Conservation (phyloP, 2,888 invertebrate species). For the Pinctada fucata region DNA sequence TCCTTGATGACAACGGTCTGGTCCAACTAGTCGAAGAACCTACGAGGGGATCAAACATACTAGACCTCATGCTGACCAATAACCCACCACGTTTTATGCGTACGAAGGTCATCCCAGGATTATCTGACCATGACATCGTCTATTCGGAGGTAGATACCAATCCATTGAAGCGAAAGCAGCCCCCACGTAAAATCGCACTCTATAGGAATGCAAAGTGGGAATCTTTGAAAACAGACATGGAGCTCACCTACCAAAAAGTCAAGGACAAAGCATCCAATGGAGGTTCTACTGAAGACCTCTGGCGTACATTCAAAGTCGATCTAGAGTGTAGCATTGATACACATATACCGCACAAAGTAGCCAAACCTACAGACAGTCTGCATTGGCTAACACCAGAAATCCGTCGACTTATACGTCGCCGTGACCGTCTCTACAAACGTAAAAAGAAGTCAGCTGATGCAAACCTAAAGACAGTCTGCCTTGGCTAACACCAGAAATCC, state of each 20-base stretch:
- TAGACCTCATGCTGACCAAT: slow-evolving; percentile 37
- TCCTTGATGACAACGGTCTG: slow-evolving; percentile 27
- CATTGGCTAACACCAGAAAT: slow-evolving; percentile 37
- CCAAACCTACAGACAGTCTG: slow-evolving; percentile 12
- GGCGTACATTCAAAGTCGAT: slow-evolving; percentile 19
- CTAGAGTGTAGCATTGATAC: slow-evolving; percentile 22
- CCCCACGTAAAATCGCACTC: slow-evolving; percentile 21
- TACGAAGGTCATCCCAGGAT: slow-evolving; percentile 20
- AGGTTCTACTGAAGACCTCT: slow-evolving; percentile 18
- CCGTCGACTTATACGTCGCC: slow-evolving; percentile 16
- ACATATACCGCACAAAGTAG: slow-evolving; percentile 33
- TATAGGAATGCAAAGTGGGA: slow-evolving; percentile 41
- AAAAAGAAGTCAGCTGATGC: slow-evolving; percentile 30
- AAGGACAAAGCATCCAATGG: background rate
- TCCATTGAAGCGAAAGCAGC: slow-evolving; percentile 17
- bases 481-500: too few relatives aligned
- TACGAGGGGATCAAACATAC: slow-evolving; percentile 22
- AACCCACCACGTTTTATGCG: slow-evolving; percentile 13
- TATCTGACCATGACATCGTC: slow-evolving; percentile 43
- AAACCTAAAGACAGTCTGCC: background rate
- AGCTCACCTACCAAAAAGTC: background rate
- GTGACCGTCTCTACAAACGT: slow-evolving; percentile 31
- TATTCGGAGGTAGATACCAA: slow-evolving; percentile 19
- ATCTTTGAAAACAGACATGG: background rate
- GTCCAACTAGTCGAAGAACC: slow-evolving; percentile 26